These are phyloP conservation scores for Tringa solitaria DNA, from an alignment of 2,113 vertebrate genomes.

Conservation along the genomic window DNA sequence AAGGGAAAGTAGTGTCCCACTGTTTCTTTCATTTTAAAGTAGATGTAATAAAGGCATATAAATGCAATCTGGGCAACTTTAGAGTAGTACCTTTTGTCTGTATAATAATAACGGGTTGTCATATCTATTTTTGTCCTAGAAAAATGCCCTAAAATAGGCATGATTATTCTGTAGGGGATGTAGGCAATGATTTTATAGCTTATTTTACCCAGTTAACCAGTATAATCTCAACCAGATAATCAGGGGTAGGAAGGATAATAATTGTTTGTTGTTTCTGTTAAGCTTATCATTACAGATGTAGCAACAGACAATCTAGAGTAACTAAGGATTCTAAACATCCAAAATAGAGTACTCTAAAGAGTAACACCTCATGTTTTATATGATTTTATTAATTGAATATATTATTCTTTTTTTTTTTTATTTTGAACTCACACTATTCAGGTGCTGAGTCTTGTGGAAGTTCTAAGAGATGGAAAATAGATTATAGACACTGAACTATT, in stretches of 20 bases:
- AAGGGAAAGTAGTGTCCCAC: neutral
- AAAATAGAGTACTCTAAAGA: neutral
- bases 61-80: neutral
- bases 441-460: neutral
- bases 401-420: too few relatives aligned
- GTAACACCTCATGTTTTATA: neutral
- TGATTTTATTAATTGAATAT: neutral
- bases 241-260: rapidly evolving
- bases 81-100: neutral
- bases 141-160: neutral
- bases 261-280: neutral
- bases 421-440: neutral
- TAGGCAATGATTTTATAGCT: neutral
- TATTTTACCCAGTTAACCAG: neutral
- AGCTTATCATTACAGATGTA: neutral
- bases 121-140: neutral
- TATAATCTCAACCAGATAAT: neutral
- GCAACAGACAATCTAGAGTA: neutral
- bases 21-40: neutral
- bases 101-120: neutral
- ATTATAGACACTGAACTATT: neutral
- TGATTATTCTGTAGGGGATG: neutral
- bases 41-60: neutral
- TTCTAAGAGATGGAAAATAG: neutral
- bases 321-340: neutral